Evolutionary conservation across 2,888 invertebrate genomes (phyloP), one percentile per base, ranked within the genome.

Genomic region (Drosophila histrio): DNA sequence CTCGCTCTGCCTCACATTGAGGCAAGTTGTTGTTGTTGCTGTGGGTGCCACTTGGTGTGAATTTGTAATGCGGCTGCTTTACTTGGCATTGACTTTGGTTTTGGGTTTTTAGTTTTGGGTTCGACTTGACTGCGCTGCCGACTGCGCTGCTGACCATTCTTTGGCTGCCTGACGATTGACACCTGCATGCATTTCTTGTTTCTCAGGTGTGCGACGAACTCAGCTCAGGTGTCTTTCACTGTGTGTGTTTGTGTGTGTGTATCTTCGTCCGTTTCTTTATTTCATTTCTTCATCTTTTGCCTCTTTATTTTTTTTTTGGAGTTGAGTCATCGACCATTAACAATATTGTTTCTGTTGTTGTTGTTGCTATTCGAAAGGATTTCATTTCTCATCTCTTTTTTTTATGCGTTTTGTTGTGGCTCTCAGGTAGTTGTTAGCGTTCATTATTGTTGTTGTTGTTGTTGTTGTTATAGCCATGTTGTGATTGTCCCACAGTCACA

Each of bases 151-250:
- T 79, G 77, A 59, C 82, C 82, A 72, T 84, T 87, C 77, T 84
- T 80, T 70, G 67, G 65, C 53, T 73, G 69, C 67, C 69, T 60
- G 72, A 52, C 84, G 83, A 85, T 86, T 88, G 88, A 88, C 89
- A 89, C 86, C 88, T 88, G 86, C 89, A 89, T 88, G 85, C 89
- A 89, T 87, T 87, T 87, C 86, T 79, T 72, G 85, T 87, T 84
- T 85, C 87, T 87, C 87, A 87, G 87, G 87, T 87, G 89, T 88
- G 87, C 78, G 68, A 62, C 50, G 69, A 46, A 30, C 53, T 32
- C 41, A 50, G 76, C 76, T 84, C 87, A 84, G 81, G 87, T 83
- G 85, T 74, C 73, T 74, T 52, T 69, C 54, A 24, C 47, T 26
- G 22, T 41, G 22, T 24, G 32, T 53, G 21, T 43, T 6, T 52